phyloP scores from a whole-genome alignment of 1,140 invertebrate genomes.

The Sinella curviseta region DNA sequence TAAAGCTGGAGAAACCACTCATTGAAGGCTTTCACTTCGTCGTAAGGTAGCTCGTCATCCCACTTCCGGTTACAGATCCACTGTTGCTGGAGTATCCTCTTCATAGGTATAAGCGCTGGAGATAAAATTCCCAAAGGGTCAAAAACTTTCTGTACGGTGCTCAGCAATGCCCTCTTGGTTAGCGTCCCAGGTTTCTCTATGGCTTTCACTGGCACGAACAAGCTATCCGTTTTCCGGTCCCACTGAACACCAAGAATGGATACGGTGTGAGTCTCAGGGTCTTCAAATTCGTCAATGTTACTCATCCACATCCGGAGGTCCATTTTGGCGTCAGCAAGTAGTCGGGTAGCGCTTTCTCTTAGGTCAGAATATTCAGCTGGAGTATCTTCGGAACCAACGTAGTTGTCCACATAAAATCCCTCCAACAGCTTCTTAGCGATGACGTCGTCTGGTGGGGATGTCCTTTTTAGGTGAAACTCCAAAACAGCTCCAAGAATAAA shows the following conservation, averaged over 20 bases:
- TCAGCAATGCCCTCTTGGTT: constrained; percentile 12
- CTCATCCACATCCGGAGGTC: constrained; percentile 50
- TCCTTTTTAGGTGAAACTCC: background rate
- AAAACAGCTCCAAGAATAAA: background rate
- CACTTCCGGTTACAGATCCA: too few relatives aligned
- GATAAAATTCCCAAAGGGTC: constrained; percentile 4
- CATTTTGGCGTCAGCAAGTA: constrained; percentile 47
- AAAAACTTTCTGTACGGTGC: background rate
- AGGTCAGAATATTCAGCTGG: constrained; percentile 38
- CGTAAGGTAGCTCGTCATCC: too few relatives aligned
- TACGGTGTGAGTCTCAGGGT: background rate
- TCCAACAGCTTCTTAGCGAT: background rate
- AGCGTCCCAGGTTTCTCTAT: background rate
- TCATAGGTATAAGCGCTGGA: too few relatives aligned
- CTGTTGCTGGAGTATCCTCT: too few relatives aligned
- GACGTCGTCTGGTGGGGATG: background rate
- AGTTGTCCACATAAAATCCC: constrained; percentile 45
- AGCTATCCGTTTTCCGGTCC: constrained; percentile 41
- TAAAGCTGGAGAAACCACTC: too few relatives aligned
- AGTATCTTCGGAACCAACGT: constrained; percentile 45
- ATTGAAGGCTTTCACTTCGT: too few relatives aligned
- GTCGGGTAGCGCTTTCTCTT: constrained; percentile 36
- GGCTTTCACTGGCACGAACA: constrained; percentile 24
- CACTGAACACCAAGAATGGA: constrained; percentile 47
- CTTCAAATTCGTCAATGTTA: background rate